Evolutionary conservation across 1,140 invertebrate genomes (phyloP).

Genomic region (Drosophila kohkoa): DNA sequence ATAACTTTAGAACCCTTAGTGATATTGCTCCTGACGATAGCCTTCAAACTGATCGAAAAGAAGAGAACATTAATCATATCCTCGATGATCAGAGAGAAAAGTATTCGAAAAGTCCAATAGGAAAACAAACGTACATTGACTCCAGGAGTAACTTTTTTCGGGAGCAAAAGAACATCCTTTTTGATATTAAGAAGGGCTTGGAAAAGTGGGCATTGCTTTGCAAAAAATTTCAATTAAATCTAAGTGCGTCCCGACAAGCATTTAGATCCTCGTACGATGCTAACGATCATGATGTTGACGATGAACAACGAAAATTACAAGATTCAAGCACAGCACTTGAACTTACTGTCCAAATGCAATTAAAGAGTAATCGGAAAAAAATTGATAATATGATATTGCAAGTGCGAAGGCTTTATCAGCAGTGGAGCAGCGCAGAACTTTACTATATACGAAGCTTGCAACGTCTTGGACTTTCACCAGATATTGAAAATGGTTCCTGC

Average conservation of each 20-base stretch:
- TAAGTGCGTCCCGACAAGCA: constrained; percentile 5
- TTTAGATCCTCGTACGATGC: background rate
- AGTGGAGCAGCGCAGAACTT: constrained; percentile 70
- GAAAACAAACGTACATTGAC: background rate
- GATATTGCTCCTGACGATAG: constrained; percentile 31
- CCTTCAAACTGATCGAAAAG: background rate
- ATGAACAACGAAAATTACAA: background rate
- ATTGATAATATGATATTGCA: constrained; percentile 58
- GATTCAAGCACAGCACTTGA: constrained; percentile 38
- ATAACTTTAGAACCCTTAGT: constrained; percentile 48
- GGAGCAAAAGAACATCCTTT: constrained; percentile 60
- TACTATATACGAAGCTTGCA: constrained; percentile 67
- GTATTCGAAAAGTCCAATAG: background rate
- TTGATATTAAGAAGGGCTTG: constrained; percentile 53
- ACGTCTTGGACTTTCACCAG: constrained; percentile 51
- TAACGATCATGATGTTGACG: background rate
- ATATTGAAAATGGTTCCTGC: constrained; percentile 7
- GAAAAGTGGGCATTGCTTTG: constrained; percentile 57
- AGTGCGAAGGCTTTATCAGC: constrained; percentile 55
- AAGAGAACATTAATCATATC: background rate
- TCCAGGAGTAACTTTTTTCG: constrained; percentile 53
- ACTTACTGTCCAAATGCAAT: constrained; percentile 47
- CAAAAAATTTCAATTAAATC: constrained; percentile 51
- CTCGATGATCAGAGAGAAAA: background rate
- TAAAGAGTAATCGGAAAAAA: constrained; percentile 40